phyloP scores from a whole-genome alignment of 2,797 vertebrate species.

The Etheostoma perlongum region DNA sequence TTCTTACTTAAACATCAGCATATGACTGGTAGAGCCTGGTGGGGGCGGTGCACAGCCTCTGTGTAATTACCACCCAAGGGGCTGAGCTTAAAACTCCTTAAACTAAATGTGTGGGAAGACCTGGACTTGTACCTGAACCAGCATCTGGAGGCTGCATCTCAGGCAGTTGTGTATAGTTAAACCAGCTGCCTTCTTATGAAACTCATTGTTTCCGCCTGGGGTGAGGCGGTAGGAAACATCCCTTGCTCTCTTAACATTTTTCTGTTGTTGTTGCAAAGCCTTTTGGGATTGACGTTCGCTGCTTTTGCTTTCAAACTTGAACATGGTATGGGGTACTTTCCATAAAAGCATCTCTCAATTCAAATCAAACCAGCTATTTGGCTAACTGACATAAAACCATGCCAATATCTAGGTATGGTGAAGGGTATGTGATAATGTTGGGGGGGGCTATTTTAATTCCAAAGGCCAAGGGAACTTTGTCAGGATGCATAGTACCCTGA shows the following conservation, averaged over 20 bases:
- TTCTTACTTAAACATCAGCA: neutral
- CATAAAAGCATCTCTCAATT: too few relatives aligned
- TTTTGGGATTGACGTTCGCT: conserved; percentile 21
- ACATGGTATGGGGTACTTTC: neutral
- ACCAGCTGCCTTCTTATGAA: conserved; percentile 30
- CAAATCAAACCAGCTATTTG: too few relatives aligned
- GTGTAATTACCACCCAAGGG: conserved; percentile 17
- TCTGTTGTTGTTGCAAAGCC: conserved; percentile 19
- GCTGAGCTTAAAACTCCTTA: conserved; percentile 14
- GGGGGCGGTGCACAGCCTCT: neutral
- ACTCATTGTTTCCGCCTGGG: conserved; percentile 14
- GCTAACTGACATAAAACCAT: too few relatives aligned
- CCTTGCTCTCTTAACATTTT: conserved; percentile 17
- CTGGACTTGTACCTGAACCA: conserved; percentile 6
- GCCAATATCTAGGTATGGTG: too few relatives aligned
- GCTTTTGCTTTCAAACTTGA: conserved; percentile 26
- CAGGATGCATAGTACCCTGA: too few relatives aligned
- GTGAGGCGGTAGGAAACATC: neutral
- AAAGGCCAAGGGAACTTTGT: too few relatives aligned
- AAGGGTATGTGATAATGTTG: too few relatives aligned
- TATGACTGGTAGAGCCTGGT: neutral
- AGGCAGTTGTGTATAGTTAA: conserved; percentile 12
- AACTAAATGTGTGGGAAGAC: conserved; percentile 4
- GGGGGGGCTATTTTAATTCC: too few relatives aligned
- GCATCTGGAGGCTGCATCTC: conserved; percentile 13